These are phyloP conservation scores for Eilema sororculum DNA, from an alignment of 2,888 invertebrate species.

Conservation along the genomic window DNA sequence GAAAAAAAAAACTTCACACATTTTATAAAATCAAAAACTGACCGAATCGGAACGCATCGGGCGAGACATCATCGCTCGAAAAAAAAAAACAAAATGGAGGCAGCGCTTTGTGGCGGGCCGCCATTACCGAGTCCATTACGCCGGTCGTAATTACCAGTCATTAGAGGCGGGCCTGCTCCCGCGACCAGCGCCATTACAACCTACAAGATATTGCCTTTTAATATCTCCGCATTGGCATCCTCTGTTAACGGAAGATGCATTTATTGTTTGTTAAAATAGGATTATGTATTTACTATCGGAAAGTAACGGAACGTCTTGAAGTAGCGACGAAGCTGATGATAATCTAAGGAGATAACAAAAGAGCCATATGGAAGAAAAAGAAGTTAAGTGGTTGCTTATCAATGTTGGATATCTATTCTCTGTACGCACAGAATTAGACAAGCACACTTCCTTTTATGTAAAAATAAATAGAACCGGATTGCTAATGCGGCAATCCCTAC, in stretches of 20 bases:
- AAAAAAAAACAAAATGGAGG: conserved; percentile 72
- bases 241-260: conserved; percentile 36
- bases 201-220: conserved; percentile 79
- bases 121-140: conserved; percentile 81
- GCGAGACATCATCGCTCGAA: conserved; percentile 61
- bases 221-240: conserved; percentile 67
- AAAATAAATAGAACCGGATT: too few species aligned
- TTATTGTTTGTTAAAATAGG: conserved; percentile 41
- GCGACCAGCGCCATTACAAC: conserved; percentile 56
- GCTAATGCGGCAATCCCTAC: too few species aligned
- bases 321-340: background rate
- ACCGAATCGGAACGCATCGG: conserved; percentile 60
- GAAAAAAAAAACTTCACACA: conserved; percentile 57
- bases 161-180: conserved; percentile 75
- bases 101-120: conserved; percentile 78
- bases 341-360: background rate
- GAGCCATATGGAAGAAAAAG: background rate
- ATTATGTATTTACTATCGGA: conserved; percentile 9
- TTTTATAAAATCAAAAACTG: conserved; percentile 58
- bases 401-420: background rate
- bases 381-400: background rate
- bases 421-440: too few species aligned
- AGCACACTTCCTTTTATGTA: too few species aligned
- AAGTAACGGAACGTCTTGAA: background rate
- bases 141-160: conserved; percentile 81